phyloP scores from a whole-genome alignment of 2,113 vertebrate species.

The Crotalus horridus region DNA sequence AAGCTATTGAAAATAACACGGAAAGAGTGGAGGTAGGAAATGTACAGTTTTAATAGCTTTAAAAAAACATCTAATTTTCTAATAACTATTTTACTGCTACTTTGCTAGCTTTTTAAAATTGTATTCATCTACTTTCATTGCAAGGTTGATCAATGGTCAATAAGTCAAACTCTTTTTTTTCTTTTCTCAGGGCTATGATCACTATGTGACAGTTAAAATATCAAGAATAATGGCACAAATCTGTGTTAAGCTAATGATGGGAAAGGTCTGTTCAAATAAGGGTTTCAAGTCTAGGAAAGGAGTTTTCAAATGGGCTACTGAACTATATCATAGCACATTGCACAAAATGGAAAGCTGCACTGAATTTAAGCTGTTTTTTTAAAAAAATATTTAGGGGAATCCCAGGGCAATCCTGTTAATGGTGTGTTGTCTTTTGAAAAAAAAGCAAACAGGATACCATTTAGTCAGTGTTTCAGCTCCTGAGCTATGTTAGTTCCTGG shows the following conservation, averaged over 20 bases:
- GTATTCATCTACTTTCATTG: conserved; percentile 14
- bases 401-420: neutral
- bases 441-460: neutral
- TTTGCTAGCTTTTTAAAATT: conserved; percentile 19
- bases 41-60: neutral
- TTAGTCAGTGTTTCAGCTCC: neutral
- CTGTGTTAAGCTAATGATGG: conserved; percentile 26
- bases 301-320: conserved; percentile 1
- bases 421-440: neutral
- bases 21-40: neutral
- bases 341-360: neutral
- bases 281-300: conserved; percentile 12
- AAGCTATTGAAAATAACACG: neutral
- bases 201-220: conserved; percentile 23
- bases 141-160: conserved; percentile 36
- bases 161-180: conserved; percentile 4
- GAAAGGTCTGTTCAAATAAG: conserved; percentile 15
- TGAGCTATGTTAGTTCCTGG: neutral
- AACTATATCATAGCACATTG: neutral
- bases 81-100: neutral
- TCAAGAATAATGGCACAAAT: conserved; percentile 31
- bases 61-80: conserved; percentile 4
- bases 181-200: conserved; percentile 2
- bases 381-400: neutral
- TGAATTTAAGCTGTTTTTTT: neutral